These are phyloP conservation scores for Neoniphon sammara DNA, from an alignment of 2,797 vertebrate genomes.

Conservation along the genomic window DNA sequence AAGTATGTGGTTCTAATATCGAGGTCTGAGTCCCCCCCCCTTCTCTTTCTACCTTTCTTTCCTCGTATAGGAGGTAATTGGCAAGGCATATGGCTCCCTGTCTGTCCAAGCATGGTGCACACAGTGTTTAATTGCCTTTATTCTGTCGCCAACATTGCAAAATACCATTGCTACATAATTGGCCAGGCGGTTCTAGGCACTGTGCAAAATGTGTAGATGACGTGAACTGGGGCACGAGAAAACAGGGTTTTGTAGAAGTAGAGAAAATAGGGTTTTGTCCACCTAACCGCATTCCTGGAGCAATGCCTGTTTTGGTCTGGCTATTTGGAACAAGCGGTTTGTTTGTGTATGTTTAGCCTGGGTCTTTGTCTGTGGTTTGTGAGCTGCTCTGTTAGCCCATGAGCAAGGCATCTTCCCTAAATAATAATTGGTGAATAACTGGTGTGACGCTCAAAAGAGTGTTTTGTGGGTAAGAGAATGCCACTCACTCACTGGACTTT, in stretches of 20 bases:
- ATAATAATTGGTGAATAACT: constrained; percentile 53
- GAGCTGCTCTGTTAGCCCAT: constrained; percentile 73
- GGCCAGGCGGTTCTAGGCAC: constrained; percentile 51
- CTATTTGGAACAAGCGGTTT: constrained; percentile 71
- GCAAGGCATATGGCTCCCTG: constrained; percentile 57
- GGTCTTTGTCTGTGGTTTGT: constrained; percentile 73
- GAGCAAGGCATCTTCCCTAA: constrained; percentile 70
- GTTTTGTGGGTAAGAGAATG: constrained; percentile 59
- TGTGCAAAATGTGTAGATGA: constrained; percentile 58
- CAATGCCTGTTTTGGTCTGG: constrained; percentile 62
- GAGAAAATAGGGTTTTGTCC: constrained; percentile 69
- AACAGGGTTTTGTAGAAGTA: constrained; percentile 57
- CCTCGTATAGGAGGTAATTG: constrained; percentile 74
- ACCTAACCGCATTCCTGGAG: constrained; percentile 74
- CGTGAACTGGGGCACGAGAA: constrained; percentile 36
- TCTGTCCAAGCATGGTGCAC: constrained; percentile 69
- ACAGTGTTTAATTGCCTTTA: constrained; percentile 76
- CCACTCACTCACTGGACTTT: constrained; percentile 50
- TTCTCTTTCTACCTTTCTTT: constrained; percentile 25
- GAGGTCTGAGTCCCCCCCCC: constrained; percentile 15
- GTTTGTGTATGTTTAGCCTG: constrained; percentile 70
- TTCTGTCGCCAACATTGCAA: constrained; percentile 68
- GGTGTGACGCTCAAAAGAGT: constrained; percentile 51
- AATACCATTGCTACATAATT: constrained; percentile 63
- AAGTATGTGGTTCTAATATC: constrained; percentile 59